phyloP scores from a whole-genome alignment of 2,113 vertebrate genomes.

The Pycnonotus jocosus region DNA sequence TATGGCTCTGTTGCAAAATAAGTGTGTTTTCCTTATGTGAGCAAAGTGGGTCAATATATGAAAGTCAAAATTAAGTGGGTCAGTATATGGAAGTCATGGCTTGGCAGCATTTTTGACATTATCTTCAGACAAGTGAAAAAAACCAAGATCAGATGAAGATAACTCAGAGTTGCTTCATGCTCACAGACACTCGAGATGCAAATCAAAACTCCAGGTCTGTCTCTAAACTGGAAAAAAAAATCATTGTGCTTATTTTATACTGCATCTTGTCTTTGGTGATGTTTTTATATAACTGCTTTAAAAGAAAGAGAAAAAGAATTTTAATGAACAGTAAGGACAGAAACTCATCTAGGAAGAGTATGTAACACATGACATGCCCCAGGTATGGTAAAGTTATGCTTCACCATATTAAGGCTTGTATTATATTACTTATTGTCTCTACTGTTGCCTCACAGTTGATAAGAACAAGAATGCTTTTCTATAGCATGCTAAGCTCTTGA shows the following conservation, averaged over 20 bases:
- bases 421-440: background rate
- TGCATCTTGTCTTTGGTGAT: background rate
- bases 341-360: background rate
- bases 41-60: background rate
- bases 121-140: background rate
- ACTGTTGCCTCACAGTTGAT: background rate
- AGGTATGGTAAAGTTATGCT: background rate
- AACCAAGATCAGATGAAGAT: background rate
- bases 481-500: background rate
- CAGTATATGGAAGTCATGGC: background rate
- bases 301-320: background rate
- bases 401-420: background rate
- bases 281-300: background rate
- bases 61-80: background rate
- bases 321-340: background rate
- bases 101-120: background rate
- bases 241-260: background rate
- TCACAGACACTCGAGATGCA: fast-evolving
- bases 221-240: background rate
- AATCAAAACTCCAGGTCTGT: background rate
- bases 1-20: background rate
- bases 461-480: background rate
- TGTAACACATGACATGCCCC: background rate
- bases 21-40: background rate
- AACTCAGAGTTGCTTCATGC: background rate